phyloP scores from a whole-genome alignment of 2,888 invertebrate species.

The Drosophila conformis region DNA sequence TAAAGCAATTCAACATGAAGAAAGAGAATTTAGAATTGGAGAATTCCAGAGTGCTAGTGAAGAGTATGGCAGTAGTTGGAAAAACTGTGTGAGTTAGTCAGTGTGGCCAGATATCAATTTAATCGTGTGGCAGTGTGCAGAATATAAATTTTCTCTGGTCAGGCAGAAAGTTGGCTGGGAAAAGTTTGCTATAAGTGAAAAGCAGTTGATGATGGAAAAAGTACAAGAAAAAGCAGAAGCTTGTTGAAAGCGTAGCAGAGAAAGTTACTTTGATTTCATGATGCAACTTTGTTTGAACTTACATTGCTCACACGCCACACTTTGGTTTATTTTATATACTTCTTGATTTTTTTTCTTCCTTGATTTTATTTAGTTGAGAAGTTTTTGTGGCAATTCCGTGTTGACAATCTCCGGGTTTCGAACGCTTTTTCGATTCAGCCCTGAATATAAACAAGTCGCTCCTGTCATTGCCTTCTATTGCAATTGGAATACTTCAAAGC shows the following conservation, averaged over 20 bases:
- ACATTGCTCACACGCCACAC: constrained; percentile 57
- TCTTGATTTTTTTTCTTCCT: constrained; percentile 10
- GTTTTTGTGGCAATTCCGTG: constrained; percentile 51
- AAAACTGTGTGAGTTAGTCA: not conserved
- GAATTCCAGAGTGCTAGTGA: not conserved
- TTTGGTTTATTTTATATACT: constrained; percentile 27
- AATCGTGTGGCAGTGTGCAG: constrained; percentile 38
- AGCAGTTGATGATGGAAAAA: constrained; percentile 67
- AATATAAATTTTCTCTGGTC: constrained; percentile 50
- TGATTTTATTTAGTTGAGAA: constrained; percentile 50
- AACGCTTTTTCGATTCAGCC: constrained; percentile 31
- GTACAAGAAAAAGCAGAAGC: not conserved
- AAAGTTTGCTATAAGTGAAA: constrained; percentile 76
- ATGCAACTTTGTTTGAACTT: constrained; percentile 71
- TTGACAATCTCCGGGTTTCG: constrained; percentile 30
- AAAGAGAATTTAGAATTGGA: not conserved
- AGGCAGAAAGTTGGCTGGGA: constrained; percentile 45
- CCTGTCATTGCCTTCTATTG: constrained; percentile 6
- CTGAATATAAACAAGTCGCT: constrained; percentile 48
- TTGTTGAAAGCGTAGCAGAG: constrained; percentile 40
- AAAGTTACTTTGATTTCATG: constrained; percentile 76
- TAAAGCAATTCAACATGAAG: not conserved
- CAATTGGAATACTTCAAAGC: constrained; percentile 6
- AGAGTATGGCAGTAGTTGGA: not conserved
- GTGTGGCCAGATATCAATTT: constrained; percentile 15